These are phyloP conservation scores for Orussus abietinus DNA, from an alignment of 1,140 invertebrate species.

Conservation along the genomic window DNA sequence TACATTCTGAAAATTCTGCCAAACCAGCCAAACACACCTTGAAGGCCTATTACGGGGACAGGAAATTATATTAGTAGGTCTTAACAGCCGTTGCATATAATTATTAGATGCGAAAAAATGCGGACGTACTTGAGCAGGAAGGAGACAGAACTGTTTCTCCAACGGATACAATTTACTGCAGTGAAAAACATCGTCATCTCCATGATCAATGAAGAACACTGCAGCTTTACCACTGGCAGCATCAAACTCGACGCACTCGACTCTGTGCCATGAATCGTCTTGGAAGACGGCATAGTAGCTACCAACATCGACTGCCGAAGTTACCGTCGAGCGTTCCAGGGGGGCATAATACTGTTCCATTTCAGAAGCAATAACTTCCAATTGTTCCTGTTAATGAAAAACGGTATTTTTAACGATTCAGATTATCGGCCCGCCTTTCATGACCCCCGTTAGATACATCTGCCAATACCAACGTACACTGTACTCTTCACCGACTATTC, in stretches of 20 bases:
- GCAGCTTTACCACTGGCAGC: conserved; percentile 42
- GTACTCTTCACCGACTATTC: conserved; percentile 55
- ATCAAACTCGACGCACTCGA: conserved; percentile 54
- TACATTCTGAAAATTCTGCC: conserved; percentile 53
- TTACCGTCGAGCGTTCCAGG: conserved; percentile 21
- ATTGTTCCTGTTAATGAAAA: conserved; percentile 51
- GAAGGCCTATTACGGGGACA: conserved; percentile 52
- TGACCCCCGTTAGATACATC: no score
- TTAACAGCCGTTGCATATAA: not conserved
- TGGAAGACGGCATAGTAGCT: conserved; percentile 59
- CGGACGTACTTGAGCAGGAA: conserved; percentile 58
- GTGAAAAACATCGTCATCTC: conserved; percentile 56
- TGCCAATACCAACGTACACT: no score
- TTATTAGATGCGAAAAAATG: not conserved
- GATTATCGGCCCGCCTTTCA: no score
- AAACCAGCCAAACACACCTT: conserved; percentile 58
- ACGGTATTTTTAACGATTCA: no score
- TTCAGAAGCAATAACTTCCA: conserved; percentile 52
- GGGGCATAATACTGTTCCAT: conserved; percentile 57
- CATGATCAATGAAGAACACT: conserved; percentile 63
- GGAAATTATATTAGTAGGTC: conserved; percentile 1
- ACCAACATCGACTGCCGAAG: conserved; percentile 25
- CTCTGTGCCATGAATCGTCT: conserved; percentile 59
- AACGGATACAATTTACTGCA: conserved; percentile 53
- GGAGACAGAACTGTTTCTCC: conserved; percentile 53